A percentile compares a stretch with the other conserved stretches of the same genome.
Conservation (phyloP, 2,113 vertebrate species). For the Mixornis gularis region DNA sequence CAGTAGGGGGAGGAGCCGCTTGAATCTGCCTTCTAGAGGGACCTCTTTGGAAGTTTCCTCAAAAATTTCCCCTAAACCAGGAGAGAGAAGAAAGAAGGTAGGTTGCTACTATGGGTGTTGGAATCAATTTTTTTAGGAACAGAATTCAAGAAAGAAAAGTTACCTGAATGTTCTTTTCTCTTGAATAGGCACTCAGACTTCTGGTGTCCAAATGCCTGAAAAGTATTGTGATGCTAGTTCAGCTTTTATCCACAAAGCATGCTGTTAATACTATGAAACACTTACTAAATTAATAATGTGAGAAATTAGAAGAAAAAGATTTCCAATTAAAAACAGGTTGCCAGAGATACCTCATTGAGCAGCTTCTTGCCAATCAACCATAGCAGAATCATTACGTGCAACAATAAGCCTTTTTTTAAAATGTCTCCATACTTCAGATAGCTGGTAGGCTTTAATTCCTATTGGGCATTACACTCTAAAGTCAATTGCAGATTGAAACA, state of each 20-base stretch:
- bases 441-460: neutral
- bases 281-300: neutral
- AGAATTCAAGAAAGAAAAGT: neutral
- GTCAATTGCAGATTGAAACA: neutral
- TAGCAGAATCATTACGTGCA: neutral
- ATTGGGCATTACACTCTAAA: neutral
- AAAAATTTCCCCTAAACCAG: neutral
- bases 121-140: neutral
- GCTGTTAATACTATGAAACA: neutral
- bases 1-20: neutral
- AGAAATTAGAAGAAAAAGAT: neutral
- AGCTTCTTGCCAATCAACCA: neutral
- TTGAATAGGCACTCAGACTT: neutral
- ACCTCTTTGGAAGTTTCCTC: neutral
- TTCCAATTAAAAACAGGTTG: neutral
- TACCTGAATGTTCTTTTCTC: neutral
- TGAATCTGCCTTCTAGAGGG: neutral
- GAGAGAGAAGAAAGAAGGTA: neutral
- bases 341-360: neutral
- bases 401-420: neutral
- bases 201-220: neutral
- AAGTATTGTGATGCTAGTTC: neutral
- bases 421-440: neutral
- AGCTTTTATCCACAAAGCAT: neutral
- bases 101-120: fast-evolving